Evolutionary conservation across 1,140 invertebrate species (phyloP), one percentile per base, ranked within the genome.

Genomic region (Drosophila asahinai): DNA sequence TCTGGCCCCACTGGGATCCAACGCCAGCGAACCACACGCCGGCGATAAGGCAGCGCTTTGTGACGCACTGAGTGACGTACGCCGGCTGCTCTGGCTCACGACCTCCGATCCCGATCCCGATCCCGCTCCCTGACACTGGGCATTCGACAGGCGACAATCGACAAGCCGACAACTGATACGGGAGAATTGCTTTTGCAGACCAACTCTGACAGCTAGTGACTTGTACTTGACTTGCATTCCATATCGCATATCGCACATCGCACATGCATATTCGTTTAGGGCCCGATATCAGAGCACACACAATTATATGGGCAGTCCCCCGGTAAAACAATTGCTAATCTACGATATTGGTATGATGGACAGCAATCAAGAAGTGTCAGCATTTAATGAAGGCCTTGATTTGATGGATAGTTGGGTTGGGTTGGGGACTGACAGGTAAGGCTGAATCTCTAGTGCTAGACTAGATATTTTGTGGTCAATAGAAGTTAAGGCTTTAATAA

Each of bases 61-160:
- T 73, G 70, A 73, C 70, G 70, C 71, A 73, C 71, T 52, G 71
- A 73, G 67, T 74, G 68, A 74, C 71, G 71, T 74, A 49, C 54
- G 55, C 51, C 47, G 54, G 55, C 47, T 40, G 11, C 43, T 60
- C 15, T n/a, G 11, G 36, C 43, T 22, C 19, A 14, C 15, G 63
- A 62, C 43, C 67, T 58, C 49, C 12, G 40, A 54, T 27, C 45
- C 58, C 12, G 40, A 54, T 27, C 45, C 58, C 65, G 15, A 22
- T 30, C n/a, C 27, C 27, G 52, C 49, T 42, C 45, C 54, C 33
- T 68, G 60, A 47, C 58, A 61, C 61, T 33, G 59, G 42, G 14
- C 54, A n/a, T 42, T 38, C 49, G 61, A 59, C 57, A 38, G 40
- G 14, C 61, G 49, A 64, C 27, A 33, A n/a, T 17, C 58, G 66